A percentile compares a stretch with the other conserved stretches of the same genome.
phyloP scores from a whole-genome alignment of 2,113 vertebrate species.

The Alosa alosa region DNA sequence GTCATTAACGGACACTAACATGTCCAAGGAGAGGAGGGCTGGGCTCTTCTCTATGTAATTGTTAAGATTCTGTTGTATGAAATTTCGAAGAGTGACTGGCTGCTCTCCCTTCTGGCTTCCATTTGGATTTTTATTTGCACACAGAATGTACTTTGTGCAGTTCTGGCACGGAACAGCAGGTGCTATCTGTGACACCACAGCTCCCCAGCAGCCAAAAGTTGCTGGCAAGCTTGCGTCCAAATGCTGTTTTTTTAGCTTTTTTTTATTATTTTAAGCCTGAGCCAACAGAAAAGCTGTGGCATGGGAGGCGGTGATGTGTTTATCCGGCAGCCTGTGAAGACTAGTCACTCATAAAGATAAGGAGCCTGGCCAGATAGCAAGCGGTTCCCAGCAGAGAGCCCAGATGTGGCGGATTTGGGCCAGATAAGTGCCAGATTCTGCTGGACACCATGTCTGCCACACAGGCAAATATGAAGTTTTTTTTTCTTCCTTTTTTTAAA shows the following conservation, averaged over 20 bases:
- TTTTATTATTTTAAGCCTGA: background rate
- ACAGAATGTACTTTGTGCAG: slow-evolving; percentile 8
- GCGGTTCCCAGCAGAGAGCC: background rate
- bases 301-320: background rate
- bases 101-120: background rate
- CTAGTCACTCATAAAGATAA: background rate
- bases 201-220: background rate
- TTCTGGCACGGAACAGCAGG: background rate
- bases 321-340: background rate
- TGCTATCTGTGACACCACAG: background rate
- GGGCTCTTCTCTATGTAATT: background rate
- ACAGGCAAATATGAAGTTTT: background rate
- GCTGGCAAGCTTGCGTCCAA: background rate
- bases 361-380: background rate
- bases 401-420: background rate
- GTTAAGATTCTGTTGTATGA: background rate
- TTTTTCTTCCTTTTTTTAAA: background rate
- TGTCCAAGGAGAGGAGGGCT: background rate
- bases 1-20: background rate
- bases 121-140: background rate
- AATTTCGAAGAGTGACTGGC: background rate
- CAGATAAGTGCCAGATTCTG: background rate
- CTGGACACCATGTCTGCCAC: background rate
- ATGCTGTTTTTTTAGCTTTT: background rate
- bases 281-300: background rate